Conservation (phyloP, 1,140 invertebrate genomes). For the Protaetia brevitarsis region DNA sequence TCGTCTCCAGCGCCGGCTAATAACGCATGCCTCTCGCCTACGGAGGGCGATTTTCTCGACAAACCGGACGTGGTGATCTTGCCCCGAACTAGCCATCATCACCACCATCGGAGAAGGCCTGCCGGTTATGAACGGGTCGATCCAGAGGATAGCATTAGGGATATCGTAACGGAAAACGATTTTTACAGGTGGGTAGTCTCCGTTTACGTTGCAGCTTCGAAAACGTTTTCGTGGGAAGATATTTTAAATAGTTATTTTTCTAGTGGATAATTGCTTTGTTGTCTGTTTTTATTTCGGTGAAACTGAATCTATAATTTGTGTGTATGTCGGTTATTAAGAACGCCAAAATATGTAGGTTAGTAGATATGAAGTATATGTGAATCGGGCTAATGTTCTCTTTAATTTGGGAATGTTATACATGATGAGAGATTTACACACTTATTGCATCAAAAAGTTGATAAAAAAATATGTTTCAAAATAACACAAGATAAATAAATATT, state of each 20-base stretch:
- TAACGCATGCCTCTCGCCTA: constrained; percentile 36
- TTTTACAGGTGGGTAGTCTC: constrained; percentile 55
- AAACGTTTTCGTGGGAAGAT: no score
- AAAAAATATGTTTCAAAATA: no score
- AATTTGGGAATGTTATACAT: no score
- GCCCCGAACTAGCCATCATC: constrained; percentile 32
- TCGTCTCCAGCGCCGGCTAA: constrained; percentile 32
- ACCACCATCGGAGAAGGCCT: constrained; percentile 31
- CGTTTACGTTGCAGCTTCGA: no score
- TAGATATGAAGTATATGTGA: neutral
- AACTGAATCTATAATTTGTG: no score
- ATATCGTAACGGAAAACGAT: constrained; percentile 64
- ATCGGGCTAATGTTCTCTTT: neutral
- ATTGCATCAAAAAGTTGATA: no score
- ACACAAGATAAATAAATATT: no score
- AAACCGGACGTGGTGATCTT: constrained; percentile 37
- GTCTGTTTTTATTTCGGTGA: constrained; percentile 4
- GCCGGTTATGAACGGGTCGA: constrained; percentile 54
- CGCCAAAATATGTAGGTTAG: neutral
- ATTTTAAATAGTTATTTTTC: neutral
- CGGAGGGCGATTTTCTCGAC: constrained; percentile 43
- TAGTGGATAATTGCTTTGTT: neutral
- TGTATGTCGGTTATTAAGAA: neutral
- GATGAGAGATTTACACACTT: no score
- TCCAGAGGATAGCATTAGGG: constrained; percentile 62